A percentile compares a stretch with the other conserved stretches of the same genome.
Evolutionary conservation across 1,140 invertebrate genomes (phyloP).

Genomic region (Caenorhabditis remanei): DNA sequence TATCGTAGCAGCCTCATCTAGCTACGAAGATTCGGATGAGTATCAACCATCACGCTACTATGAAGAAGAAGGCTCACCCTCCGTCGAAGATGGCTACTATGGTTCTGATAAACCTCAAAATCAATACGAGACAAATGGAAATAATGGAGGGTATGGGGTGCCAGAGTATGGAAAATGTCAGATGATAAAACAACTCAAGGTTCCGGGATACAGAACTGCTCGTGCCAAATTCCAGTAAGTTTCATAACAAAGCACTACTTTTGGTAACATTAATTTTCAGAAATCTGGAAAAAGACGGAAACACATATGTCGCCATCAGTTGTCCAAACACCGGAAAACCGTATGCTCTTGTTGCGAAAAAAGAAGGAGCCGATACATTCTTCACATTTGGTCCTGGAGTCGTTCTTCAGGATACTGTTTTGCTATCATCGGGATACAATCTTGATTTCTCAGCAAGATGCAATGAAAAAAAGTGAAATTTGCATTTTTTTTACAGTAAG

Average conservation of each 20-base stretch:
- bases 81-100: neutral
- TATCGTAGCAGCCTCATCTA: neutral
- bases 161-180: neutral
- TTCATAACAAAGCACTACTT: neutral
- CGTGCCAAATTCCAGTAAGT: slow-evolving; percentile 1
- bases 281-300: neutral
- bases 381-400: neutral
- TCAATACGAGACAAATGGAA: neutral
- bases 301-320: neutral
- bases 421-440: neutral
- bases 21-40: neutral
- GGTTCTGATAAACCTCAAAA: neutral
- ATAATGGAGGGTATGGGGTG: neutral
- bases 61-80: neutral
- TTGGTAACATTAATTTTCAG: neutral
- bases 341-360: neutral
- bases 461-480: neutral
- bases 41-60: neutral
- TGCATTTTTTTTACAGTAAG: neutral
- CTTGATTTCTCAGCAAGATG: neutral
- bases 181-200: neutral
- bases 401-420: neutral
- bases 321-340: slow-evolving; percentile 19
- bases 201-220: slow-evolving; percentile 8
- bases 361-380: neutral